Conservation (phyloP, 2,113 vertebrate genomes). For the Tympanuchus pallidicinctus region DNA sequence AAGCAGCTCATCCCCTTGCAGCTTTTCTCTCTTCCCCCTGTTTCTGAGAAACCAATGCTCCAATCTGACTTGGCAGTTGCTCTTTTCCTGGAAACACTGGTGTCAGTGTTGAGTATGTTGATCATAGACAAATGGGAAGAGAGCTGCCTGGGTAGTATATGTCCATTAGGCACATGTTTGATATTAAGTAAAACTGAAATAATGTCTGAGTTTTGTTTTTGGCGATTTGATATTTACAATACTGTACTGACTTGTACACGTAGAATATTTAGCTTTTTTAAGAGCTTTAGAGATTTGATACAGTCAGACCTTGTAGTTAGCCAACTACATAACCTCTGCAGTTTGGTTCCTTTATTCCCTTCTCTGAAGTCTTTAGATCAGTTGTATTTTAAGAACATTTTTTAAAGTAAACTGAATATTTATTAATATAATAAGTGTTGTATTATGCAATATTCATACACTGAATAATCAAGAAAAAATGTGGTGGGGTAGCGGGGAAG, state of each 20-base stretch:
- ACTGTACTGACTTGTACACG: background rate
- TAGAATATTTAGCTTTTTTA: background rate
- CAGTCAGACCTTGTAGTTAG: background rate
- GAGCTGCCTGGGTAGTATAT: background rate
- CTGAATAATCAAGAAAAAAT: background rate
- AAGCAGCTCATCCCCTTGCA: background rate
- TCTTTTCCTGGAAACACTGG: background rate
- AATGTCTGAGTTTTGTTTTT: background rate
- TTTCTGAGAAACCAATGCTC: background rate
- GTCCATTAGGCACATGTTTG: background rate
- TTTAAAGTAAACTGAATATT: background rate
- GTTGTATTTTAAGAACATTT: background rate
- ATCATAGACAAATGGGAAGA: background rate
- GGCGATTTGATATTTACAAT: background rate
- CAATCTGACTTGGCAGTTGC: background rate
- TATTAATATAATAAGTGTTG: background rate
- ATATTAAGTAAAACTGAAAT: background rate
- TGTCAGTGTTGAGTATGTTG: background rate
- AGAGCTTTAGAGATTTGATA: background rate
- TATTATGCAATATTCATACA: background rate
- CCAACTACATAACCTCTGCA: background rate
- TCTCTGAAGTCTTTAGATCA: background rate
- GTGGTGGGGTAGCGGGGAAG: background rate
- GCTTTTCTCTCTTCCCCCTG: background rate
- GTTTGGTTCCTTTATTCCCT: background rate